Evolutionary conservation across 2,113 vertebrate genomes (phyloP).

Genomic region (Phaethon lepturus): DNA sequence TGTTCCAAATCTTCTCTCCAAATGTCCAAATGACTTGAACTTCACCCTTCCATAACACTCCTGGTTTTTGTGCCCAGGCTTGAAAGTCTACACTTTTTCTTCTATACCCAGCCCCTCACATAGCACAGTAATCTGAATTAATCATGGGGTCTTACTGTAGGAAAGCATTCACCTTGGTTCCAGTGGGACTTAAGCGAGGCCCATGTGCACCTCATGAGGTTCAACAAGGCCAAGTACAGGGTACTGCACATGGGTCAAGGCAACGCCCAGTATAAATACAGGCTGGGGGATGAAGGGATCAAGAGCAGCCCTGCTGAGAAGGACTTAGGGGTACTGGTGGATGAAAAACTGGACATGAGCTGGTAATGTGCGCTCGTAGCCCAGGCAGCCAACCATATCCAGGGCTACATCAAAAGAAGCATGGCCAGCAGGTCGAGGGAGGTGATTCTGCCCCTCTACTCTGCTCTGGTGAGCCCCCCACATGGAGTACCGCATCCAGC

Average conservation of each 20-base stretch:
- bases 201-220: neutral
- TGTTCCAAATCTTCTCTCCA: neutral
- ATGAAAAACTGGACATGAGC: neutral
- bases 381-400: neutral
- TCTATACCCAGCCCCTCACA: neutral
- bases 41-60: neutral
- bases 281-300: neutral
- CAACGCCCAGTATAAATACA: neutral
- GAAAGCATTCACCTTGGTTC: neutral
- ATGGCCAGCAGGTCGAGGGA: neutral
- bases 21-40: neutral
- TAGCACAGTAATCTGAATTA: neutral
- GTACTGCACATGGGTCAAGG: neutral
- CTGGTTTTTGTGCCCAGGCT: neutral
- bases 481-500: neutral
- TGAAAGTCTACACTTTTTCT: neutral
- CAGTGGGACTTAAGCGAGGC: neutral
- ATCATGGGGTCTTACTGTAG: neutral
- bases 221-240: neutral
- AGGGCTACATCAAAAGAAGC: neutral
- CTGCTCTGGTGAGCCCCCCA: neutral
- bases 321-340: neutral
- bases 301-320: neutral
- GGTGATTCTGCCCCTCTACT: neutral
- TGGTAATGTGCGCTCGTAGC: accelerated